phyloP scores from a whole-genome alignment of 2,113 vertebrate genomes.

The Aphyosemion australe region DNA sequence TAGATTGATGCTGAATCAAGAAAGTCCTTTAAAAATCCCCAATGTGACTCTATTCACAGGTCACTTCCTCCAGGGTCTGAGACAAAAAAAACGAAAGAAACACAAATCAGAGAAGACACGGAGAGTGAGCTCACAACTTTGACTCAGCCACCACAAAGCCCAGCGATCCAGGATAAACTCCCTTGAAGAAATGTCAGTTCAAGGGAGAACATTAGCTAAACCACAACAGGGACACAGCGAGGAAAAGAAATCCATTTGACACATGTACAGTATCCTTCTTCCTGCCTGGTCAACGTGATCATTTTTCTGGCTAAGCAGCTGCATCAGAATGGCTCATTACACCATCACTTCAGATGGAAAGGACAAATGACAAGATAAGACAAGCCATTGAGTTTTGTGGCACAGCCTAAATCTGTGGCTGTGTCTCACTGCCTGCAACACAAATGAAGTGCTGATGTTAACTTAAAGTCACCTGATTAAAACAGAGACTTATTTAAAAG shows the following conservation, averaged over 20 bases:
- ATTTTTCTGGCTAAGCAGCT: slow-evolving; percentile 59
- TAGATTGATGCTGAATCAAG: slow-evolving; percentile 22
- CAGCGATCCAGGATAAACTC: slow-evolving; percentile 65
- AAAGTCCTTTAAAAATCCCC: slow-evolving; percentile 45
- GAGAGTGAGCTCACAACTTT: slow-evolving; percentile 46
- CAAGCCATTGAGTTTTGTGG: slow-evolving; percentile 10
- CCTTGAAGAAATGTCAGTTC: slow-evolving; percentile 62
- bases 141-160: slow-evolving; percentile 45
- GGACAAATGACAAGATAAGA: slow-evolving; percentile 39
- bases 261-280: slow-evolving; percentile 27
- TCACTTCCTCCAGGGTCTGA: slow-evolving; percentile 60
- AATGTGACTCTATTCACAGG: slow-evolving; percentile 48
- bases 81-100: slow-evolving; percentile 45
- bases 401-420: slow-evolving; percentile 2
- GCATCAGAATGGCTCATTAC: slow-evolving; percentile 58
- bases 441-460: background rate
- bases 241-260: slow-evolving; percentile 26
- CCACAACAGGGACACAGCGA: slow-evolving; percentile 15
- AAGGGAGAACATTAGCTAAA: slow-evolving; percentile 36
- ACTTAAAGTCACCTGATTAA: too few relatives aligned
- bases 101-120: slow-evolving; percentile 60
- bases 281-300: slow-evolving; percentile 48
- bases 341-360: slow-evolving; percentile 37
- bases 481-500: too few relatives aligned
- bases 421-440: background rate